Percentiles rank a stretch among this genome's conserved stretches.
phyloP scores from a whole-genome alignment of 2,888 invertebrate species.

The Ochlodes sylvanus region DNA sequence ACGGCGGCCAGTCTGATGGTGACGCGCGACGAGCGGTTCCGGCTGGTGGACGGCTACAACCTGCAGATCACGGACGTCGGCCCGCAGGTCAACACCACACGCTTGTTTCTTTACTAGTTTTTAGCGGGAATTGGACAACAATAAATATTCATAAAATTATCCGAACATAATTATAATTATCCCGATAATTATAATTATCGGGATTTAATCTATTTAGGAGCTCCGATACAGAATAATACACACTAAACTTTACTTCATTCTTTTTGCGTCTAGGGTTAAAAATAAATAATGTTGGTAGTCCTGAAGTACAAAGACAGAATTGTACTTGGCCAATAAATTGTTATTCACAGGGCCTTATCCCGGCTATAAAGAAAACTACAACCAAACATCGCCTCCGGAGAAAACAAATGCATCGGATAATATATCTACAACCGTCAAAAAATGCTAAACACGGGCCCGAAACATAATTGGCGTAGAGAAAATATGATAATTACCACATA shows the following conservation, averaged over 20 bases:
- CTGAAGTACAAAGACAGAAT: background rate
- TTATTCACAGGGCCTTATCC: background rate
- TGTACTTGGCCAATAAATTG: background rate
- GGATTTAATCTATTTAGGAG: too few relatives aligned
- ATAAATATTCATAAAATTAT: too few relatives aligned
- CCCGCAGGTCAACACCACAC: conserved; percentile 82
- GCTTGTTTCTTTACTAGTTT: too few relatives aligned
- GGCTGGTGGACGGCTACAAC: conserved; percentile 88
- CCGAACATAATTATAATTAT: too few relatives aligned
- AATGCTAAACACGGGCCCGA: conserved; percentile 65
- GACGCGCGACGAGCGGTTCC: conserved; percentile 87
- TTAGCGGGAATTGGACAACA: too few relatives aligned
- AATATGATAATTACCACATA: conserved; percentile 76
- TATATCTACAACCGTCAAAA: conserved; percentile 51
- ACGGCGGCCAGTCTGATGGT: conserved; percentile 90
- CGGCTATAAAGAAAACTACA: background rate
- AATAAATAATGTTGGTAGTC: background rate
- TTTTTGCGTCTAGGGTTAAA: background rate
- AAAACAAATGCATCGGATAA: conserved; percentile 12
- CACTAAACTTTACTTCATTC: too few relatives aligned
- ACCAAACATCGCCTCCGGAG: background rate
- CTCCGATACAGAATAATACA: too few relatives aligned
- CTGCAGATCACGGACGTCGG: conserved; percentile 89
- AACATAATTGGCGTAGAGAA: conserved; percentile 67
- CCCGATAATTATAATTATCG: too few relatives aligned